Base-by-base conservation (phyloP, 2,888 invertebrate species). In the Scaptomyza caliginosa region DNA sequence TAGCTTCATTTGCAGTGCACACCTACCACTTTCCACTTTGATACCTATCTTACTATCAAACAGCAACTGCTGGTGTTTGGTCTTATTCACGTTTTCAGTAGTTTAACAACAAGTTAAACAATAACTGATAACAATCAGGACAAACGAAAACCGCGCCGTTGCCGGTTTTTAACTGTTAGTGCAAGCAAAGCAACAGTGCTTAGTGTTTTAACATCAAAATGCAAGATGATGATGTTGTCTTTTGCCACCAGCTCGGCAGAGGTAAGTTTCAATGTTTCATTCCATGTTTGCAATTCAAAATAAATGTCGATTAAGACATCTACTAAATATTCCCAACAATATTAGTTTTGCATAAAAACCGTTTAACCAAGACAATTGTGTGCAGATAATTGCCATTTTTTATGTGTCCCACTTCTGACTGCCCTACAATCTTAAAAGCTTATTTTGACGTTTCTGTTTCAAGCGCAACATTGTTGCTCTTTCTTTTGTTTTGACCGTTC, bases 241-340 rank as follows among this genome's bases (percentile, higher is more conserved):
- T 87, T 6, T 77, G 77, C 54, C 66, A 82, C 23, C 90, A 90
- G 57, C 71, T 90, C 58, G 90, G 91, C 26, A 87, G 89, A 72
- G 90, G 90, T 91, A 78, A 85, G 89, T 63, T 28, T 28, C 88
- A 88, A 75, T 81, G 83, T 62, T 16, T 13, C 13, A 38, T 21
- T 28, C 8, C 21, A 26, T 38, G 7, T 10, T 30, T 34, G 34
- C 10, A 17, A 24, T 10, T 24, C 17, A n/a, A 19, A 19, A 7
- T 17, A 26, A 26, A 26, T 10, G 13, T 36, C 10, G 17, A 16
- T 24, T 24, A 16, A 42, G 11, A 32, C n/a, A n/a, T 10, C 5
- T 5, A 13, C 16, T 6, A 16, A 17, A 13, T 4, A 11, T 19
- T 16, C 34, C 13, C 3, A 16, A n/a, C n/a, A n/a, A n/a, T 3